A percentile compares a stretch with the other conserved stretches of the same genome.
These are phyloP conservation scores for Eristalis pertinax DNA, from an alignment of 2,888 invertebrate species.

Conservation along the genomic window DNA sequence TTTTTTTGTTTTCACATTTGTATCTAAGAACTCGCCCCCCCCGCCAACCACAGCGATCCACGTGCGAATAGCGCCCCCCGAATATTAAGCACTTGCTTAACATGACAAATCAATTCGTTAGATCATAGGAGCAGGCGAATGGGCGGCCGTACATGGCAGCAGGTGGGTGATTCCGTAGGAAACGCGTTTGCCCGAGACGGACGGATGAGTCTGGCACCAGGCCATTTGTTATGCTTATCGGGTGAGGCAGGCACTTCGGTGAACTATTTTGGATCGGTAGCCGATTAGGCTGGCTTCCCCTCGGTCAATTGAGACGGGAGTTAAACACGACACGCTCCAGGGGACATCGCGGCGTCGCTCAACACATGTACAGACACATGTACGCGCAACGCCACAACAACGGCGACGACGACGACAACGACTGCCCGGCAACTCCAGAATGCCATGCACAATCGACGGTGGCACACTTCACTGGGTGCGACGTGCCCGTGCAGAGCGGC, in stretches of 20 bases:
- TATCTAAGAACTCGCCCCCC: not conserved
- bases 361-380: not conserved
- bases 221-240: slow-evolving; percentile 51
- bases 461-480: slow-evolving; percentile 51
- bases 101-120: slow-evolving; percentile 47
- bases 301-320: slow-evolving; percentile 8
- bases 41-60: not conserved
- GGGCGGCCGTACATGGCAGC: slow-evolving; percentile 39
- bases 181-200: not conserved
- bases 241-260: slow-evolving; percentile 39
- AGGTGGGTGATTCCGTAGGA: slow-evolving; percentile 47
- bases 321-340: slow-evolving; percentile 25
- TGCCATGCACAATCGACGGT: slow-evolving; percentile 48
- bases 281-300: slow-evolving; percentile 36
- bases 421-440: slow-evolving; percentile 38
- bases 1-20: not conserved
- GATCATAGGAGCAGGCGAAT: slow-evolving; percentile 16
- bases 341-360: not conserved
- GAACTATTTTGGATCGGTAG: slow-evolving; percentile 48
- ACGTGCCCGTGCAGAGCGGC: not conserved
- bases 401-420: not conserved
- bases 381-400: slow-evolving; percentile 36
- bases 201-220: slow-evolving; percentile 12
- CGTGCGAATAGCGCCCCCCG: slow-evolving; percentile 42
- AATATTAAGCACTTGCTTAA: slow-evolving; percentile 58